Evolutionary conservation across 2,797 vertebrate species (phyloP).

Genomic region (Acanthis flammea): DNA sequence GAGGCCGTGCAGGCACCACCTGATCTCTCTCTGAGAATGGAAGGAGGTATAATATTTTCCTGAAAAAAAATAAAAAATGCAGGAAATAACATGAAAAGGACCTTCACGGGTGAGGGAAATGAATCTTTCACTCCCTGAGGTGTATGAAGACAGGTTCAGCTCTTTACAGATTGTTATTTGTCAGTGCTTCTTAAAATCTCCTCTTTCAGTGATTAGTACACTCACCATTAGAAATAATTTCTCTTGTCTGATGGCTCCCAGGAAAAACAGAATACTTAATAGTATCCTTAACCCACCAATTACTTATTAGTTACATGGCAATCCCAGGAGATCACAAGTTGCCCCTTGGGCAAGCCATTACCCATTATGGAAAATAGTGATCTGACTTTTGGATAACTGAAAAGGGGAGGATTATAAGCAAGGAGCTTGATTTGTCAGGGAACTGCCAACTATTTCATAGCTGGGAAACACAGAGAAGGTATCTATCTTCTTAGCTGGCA

Average conservation of each 20-base stretch:
- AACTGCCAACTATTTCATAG: not conserved
- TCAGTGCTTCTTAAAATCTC: not conserved
- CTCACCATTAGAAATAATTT: constrained; percentile 8
- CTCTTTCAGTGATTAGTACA: not conserved
- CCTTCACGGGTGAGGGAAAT: not conserved
- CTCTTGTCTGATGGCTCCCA: not conserved
- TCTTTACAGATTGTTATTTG: not conserved
- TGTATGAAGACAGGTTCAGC: not conserved
- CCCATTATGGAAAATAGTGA: constrained; percentile 2
- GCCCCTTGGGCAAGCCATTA: not conserved
- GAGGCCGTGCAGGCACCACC: not conserved
- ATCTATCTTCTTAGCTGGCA: not conserved
- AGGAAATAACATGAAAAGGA: not conserved
- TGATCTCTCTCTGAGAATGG: not conserved
- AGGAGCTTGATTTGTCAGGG: not conserved
- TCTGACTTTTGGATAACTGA: constrained; percentile 30
- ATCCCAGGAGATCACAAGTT: not conserved
- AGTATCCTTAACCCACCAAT: constrained; percentile 37
- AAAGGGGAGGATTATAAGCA: not conserved
- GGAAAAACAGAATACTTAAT: not conserved
- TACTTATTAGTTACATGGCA: constrained; percentile 6
- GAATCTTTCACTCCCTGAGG: rapidly evolving
- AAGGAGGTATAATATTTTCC: not conserved
- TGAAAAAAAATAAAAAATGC: not conserved
- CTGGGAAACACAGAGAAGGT: not conserved